Evolutionary conservation across 2,888 invertebrate genomes (phyloP).

Genomic region (Adineta ricciae): DNA sequence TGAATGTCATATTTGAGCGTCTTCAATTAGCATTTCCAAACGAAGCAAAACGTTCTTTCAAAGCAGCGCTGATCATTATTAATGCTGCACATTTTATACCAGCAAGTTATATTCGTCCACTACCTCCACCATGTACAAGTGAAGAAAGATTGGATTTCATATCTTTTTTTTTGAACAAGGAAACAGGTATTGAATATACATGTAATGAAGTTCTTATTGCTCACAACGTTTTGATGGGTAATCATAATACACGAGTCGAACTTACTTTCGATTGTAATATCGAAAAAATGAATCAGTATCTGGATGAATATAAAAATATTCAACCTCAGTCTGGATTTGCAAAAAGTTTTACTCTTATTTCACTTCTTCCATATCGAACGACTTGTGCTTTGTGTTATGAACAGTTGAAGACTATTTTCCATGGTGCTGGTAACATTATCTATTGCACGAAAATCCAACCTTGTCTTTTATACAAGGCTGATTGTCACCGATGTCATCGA

Average conservation of each 20-base stretch:
- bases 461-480: not conserved
- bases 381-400: not conserved
- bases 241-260: not conserved
- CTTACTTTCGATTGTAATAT: not conserved
- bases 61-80: not conserved
- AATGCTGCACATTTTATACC: not conserved
- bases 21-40: not conserved
- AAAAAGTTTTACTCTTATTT: not conserved
- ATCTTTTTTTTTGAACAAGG: not conserved
- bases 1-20: not conserved
- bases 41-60: not conserved
- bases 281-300: not conserved
- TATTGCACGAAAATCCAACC: not conserved
- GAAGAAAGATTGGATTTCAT: not conserved
- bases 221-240: not conserved
- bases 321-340: not conserved
- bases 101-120: not conserved
- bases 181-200: not conserved
- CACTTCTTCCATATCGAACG: not conserved
- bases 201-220: not conserved
- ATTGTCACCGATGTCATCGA: not conserved
- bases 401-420: not conserved
- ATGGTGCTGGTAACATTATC: not conserved
- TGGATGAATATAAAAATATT: not conserved
- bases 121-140: not conserved